phyloP scores from a whole-genome alignment of 1,140 invertebrate genomes.

The Mesaphorura yosii region DNA sequence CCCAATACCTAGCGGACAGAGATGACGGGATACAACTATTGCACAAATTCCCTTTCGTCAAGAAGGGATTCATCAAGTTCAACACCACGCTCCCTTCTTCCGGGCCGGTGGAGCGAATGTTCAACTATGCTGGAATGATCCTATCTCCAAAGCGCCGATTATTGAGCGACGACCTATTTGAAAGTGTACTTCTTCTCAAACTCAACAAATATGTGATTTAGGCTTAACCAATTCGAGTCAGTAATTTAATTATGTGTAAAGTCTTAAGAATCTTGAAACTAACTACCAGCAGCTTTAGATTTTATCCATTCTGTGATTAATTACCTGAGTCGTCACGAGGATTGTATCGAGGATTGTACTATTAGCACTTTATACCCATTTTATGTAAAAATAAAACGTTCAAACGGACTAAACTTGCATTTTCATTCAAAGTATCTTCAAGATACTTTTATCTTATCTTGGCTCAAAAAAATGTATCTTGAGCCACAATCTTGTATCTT shows the following conservation, averaged over 20 bases:
- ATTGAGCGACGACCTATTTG: slow-evolving; percentile 3
- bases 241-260: too few species aligned
- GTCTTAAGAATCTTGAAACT: too few species aligned
- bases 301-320: too few species aligned
- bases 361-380: too few species aligned
- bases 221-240: too few species aligned
- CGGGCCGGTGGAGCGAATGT: slow-evolving; percentile 26
- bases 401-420: too few species aligned
- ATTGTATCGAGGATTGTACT: too few species aligned
- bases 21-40: neutral
- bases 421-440: neutral
- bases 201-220: too few species aligned
- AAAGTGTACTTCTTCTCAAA: neutral
- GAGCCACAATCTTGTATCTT: neutral
- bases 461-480: neutral
- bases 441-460: neutral
- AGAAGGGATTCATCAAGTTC: slow-evolving; percentile 16
- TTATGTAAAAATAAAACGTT: too few species aligned
- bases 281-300: too few species aligned
- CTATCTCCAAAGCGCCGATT: neutral
- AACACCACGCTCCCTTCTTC: slow-evolving; percentile 22
- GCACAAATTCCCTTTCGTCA: slow-evolving; percentile 3
- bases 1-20: neutral
- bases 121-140: slow-evolving; percentile 21
- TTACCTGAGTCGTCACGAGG: too few species aligned